Percentiles rank a stretch among this genome's conserved stretches.
Evolutionary conservation across 2,113 vertebrate genomes (phyloP).

Genomic region (Zootoca vivipara): DNA sequence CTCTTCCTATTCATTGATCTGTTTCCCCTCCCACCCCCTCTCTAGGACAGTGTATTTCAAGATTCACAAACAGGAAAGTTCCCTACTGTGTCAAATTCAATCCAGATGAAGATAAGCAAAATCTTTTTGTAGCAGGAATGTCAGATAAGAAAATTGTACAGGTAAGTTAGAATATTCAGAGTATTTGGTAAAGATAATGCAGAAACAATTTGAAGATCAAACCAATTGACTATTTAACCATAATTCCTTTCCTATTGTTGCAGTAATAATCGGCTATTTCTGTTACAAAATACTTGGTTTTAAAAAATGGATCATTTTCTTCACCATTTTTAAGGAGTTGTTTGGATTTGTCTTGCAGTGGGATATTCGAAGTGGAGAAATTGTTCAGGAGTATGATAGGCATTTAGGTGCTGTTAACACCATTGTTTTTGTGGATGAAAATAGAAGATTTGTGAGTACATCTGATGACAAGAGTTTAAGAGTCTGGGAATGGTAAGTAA

Average conservation of each 20-base stretch:
- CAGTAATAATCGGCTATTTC: background rate
- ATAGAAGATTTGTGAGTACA: slow-evolving; percentile 97
- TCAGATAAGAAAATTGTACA: slow-evolving; percentile 99
- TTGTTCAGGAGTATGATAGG: slow-evolving; percentile 97
- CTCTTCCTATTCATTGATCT: slow-evolving; percentile 1
- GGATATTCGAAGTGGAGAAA: slow-evolving; percentile 93
- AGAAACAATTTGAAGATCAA: background rate
- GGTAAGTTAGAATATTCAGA: slow-evolving; percentile 71
- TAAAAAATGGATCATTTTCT: background rate
- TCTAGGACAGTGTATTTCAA: slow-evolving; percentile 93
- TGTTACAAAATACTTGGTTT: background rate
- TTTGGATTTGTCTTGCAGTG: slow-evolving; percentile 77
- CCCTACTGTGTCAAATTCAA: slow-evolving; percentile 99
- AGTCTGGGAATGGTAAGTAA: slow-evolving; percentile 97
- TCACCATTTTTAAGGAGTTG: background rate
- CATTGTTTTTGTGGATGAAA: slow-evolving; percentile 99
- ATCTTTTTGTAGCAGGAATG: slow-evolving; percentile 97
- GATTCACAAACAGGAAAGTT: slow-evolving; percentile 97
- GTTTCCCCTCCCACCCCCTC: slow-evolving; percentile 34
- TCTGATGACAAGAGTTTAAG: slow-evolving; percentile 98
- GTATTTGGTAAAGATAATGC: background rate
- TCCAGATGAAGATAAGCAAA: slow-evolving; percentile 97
- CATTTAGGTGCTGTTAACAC: slow-evolving; percentile 99
- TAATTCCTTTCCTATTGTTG: background rate
- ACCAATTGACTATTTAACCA: background rate